phyloP scores from a whole-genome alignment of 2,888 invertebrate genomes.

The Hirudinaria manillensis region DNA sequence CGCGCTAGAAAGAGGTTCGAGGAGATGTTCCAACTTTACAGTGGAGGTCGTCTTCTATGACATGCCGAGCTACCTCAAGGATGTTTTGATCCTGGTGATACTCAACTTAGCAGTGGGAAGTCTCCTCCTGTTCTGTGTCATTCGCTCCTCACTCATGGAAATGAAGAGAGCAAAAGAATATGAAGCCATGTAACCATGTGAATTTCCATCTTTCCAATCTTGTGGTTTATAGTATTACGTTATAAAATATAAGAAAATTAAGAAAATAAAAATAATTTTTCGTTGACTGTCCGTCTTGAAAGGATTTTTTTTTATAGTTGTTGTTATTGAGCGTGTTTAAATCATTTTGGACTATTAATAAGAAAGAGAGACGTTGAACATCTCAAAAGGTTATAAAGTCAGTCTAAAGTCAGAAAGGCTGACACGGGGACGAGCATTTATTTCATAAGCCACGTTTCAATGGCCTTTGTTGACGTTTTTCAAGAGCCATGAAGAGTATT shows the following conservation, averaged over 20 bases:
- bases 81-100: slow-evolving; percentile 43
- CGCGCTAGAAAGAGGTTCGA: not conserved
- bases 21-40: not conserved
- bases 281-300: no score
- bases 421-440: no score
- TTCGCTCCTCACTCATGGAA: not conserved
- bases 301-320: no score
- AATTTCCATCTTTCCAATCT: not conserved
- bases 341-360: no score
- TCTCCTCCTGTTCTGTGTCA: not conserved
- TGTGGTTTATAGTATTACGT: not conserved
- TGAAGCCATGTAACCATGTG: not conserved
- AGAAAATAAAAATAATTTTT: not conserved
- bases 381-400: no score
- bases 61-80: slow-evolving; percentile 43
- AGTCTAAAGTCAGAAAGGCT: no score
- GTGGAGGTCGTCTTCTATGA: slow-evolving; percentile 39
- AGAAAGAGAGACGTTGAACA: no score
- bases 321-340: no score
- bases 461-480: no score
- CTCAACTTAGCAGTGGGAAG: slow-evolving; percentile 41
- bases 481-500: no score
- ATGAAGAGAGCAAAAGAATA: not conserved
- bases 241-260: slow-evolving; percentile 1
- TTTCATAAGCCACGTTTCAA: no score